These are phyloP conservation scores for Drosophila albomicans DNA, from an alignment of 1,140 invertebrate species.

Conservation along the genomic window DNA sequence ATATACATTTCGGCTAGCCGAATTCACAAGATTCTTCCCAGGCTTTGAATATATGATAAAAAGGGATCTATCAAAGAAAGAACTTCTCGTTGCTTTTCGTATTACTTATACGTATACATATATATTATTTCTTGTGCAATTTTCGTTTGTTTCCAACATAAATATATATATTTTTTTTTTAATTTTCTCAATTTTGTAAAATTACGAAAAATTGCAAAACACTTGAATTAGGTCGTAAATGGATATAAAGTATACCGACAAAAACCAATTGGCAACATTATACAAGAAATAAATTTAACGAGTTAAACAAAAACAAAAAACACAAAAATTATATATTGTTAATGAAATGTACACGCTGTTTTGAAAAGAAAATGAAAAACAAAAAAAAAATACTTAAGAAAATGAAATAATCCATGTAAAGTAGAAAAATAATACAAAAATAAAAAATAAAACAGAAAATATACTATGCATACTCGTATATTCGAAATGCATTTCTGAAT, in stretches of 20 bases:
- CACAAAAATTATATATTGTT: constrained; percentile 66
- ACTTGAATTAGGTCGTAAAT: constrained; percentile 76
- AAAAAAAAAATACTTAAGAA: constrained; percentile 47
- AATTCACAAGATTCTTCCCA: constrained; percentile 20
- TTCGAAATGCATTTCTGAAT: constrained; percentile 28
- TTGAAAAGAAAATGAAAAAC: constrained; percentile 45
- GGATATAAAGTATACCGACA: constrained; percentile 81
- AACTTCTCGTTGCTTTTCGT: constrained; percentile 25
- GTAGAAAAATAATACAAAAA: constrained; percentile 53
- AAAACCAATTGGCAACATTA: constrained; percentile 53
- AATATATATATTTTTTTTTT: background rate
- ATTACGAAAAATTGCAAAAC: constrained; percentile 55
- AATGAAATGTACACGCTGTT: constrained; percentile 53
- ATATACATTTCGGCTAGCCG: constrained; percentile 21
- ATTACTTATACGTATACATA: constrained; percentile 3
- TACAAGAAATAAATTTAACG: constrained; percentile 34
- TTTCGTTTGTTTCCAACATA: constrained; percentile 45
- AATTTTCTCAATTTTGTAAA: constrained; percentile 28
- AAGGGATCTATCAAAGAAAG: constrained; percentile 1
- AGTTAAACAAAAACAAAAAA: constrained; percentile 35
- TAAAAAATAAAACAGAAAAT: constrained; percentile 33
- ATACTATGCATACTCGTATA: constrained; percentile 27
- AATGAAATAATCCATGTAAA: constrained; percentile 60
- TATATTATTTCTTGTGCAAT: constrained; percentile 71
- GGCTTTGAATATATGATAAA: background rate